Base-by-base conservation (phyloP, 2,888 invertebrate genomes). In the Microctonus aethiopoides region DNA sequence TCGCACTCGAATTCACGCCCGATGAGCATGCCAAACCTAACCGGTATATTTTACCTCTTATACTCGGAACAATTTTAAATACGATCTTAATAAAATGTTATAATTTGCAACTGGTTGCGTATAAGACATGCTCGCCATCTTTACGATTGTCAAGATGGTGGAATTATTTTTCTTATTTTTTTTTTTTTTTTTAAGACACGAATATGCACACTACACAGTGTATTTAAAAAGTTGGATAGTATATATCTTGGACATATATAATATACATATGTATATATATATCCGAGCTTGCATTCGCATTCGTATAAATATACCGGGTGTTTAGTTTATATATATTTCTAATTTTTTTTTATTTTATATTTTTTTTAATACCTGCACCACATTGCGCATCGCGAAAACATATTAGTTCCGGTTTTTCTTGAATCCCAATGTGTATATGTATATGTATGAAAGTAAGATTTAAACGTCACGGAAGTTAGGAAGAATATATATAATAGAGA, bases 1-100 rank as follows among this genome's bases (percentile, higher is more conserved):
- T 71, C 67, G 66, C 73, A 63, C 68, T 68, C 59, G 41, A 32
- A 62, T 65, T 67, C 52, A 65, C 70, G 39, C 65, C 62, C 36
- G 39, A 46, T 9, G 46, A 52, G 26, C n/a, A 64, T 26, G 24
- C 26, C n/a, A 34, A 51, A 32, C 22, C 34, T 32, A 63, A 52
- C 36, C 34, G 51, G 51, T 41, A 67, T 26, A 39, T 57, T 24
- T 54, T 65, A 20, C 32, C 51, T 10, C 20, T n/a, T n/a, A n/a
- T n/a, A n/a, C 22, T 20, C 1, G 22, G 20, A 52, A 16, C 20
- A 10, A 16, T 52, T 52, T 52, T 5, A 52, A 20, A 52, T 10
- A 52, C 24, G 22, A 11, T 52, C 39, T 39, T 13, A 24, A 52
- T 22, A 20, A 52, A 20, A 52, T 10, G 20, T 20, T 22, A 16